Evolutionary conservation across 2,797 vertebrate species (phyloP).

Genomic region (Morelia viridis): DNA sequence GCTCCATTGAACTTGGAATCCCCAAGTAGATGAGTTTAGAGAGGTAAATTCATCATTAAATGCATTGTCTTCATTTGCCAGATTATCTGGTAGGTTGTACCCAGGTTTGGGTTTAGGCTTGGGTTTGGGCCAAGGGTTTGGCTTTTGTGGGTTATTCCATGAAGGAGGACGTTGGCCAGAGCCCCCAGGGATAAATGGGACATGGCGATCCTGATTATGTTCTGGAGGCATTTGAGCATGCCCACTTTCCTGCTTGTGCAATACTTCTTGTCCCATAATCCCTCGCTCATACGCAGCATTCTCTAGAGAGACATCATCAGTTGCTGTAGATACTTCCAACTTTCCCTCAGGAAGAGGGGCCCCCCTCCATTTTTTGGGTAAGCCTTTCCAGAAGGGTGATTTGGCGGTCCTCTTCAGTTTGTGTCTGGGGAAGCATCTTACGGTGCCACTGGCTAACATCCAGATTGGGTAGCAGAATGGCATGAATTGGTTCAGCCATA

Average conservation of each 20-base stretch:
- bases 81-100: too few species aligned
- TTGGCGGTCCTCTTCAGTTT: neutral
- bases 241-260: neutral
- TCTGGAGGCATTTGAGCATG: neutral
- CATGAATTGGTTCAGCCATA: neutral
- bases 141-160: fast-evolving
- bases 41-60: too few species aligned
- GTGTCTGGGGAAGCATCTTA: too few species aligned
- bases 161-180: neutral
- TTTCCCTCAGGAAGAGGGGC: neutral
- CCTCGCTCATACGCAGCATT: neutral
- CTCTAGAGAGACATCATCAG: neutral
- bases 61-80: too few species aligned
- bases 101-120: too few species aligned
- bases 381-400: neutral
- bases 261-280: neutral
- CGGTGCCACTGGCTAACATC: too few species aligned
- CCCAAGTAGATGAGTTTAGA: too few species aligned
- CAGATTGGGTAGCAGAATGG: neutral
- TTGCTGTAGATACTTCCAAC: neutral
- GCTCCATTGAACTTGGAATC: too few species aligned
- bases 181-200: neutral
- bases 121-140: neutral
- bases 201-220: neutral
- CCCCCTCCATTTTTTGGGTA: neutral